Evolutionary conservation across 2,888 invertebrate genomes (phyloP).

Genomic region (Abscondita cerata): DNA sequence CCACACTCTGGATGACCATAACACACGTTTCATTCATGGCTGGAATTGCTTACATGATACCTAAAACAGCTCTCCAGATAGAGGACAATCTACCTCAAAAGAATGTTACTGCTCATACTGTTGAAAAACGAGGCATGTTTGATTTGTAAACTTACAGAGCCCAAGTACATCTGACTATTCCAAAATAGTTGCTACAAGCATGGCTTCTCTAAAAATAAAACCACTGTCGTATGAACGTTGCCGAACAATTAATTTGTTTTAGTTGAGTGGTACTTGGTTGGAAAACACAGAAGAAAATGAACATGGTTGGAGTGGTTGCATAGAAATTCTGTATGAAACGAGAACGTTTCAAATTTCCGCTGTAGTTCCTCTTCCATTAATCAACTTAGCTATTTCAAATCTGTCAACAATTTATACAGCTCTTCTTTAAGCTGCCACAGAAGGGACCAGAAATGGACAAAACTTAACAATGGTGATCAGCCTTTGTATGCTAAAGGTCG

Average conservation of each 20-base stretch:
- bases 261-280: neutral
- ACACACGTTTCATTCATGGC: neutral
- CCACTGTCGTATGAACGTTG: constrained; percentile 1
- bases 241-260: constrained; percentile 1
- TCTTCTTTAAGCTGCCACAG: neutral
- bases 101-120: constrained; percentile 8
- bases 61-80: constrained; percentile 1
- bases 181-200: constrained; percentile 7
- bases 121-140: constrained; percentile 5
- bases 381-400: neutral
- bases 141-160: constrained; percentile 1
- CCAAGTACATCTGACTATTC: constrained; percentile 7
- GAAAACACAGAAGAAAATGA: neutral
- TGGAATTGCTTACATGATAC: neutral
- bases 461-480: constrained; percentile 1
- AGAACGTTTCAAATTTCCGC: neutral
- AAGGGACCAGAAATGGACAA: constrained; percentile 2
- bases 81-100: constrained; percentile 3
- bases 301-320: neutral
- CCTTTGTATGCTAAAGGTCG: constrained; percentile 7
- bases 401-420: neutral
- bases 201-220: neutral
- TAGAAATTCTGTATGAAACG: neutral
- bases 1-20: neutral
- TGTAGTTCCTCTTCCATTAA: constrained; percentile 10